A percentile compares a stretch with the other conserved stretches of the same genome.
Conservation (phyloP, 2,797 vertebrate species). For the Apogon hyalosoma region DNA sequence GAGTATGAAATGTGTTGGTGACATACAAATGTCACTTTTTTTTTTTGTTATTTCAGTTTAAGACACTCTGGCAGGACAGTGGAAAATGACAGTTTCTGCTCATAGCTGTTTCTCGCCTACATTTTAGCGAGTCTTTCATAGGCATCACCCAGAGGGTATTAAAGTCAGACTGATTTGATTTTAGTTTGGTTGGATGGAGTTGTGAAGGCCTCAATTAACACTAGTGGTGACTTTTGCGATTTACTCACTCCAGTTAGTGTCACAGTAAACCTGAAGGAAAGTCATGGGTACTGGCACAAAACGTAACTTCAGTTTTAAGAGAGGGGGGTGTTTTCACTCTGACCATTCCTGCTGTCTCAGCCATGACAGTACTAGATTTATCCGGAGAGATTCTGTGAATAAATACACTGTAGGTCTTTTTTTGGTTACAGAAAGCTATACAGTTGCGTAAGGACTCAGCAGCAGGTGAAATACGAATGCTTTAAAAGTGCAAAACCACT, state of each 20-base stretch:
- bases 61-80: slow-evolving; percentile 36
- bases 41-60: neutral
- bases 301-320: slow-evolving; percentile 7
- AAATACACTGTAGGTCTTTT: slow-evolving; percentile 11
- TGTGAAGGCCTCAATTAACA: slow-evolving; percentile 10
- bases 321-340: neutral
- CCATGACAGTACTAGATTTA: slow-evolving; percentile 7
- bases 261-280: slow-evolving; percentile 23
- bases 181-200: neutral
- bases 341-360: slow-evolving; percentile 1
- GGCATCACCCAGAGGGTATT: slow-evolving; percentile 16
- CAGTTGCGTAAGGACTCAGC: neutral
- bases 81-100: slow-evolving; percentile 17
- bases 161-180: slow-evolving; percentile 31
- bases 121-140: slow-evolving; percentile 11
- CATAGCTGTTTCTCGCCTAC: slow-evolving; percentile 20
- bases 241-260: slow-evolving; percentile 2
- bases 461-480: slow-evolving; percentile 15
- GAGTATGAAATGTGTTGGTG: slow-evolving; percentile 12
- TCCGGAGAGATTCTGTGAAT: slow-evolving; percentile 11
- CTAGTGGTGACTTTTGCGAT: slow-evolving; percentile 1
- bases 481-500: neutral
- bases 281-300: slow-evolving; percentile 3
- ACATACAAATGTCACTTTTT: slow-evolving; percentile 10
- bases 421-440: slow-evolving; percentile 4